phyloP scores from a whole-genome alignment of 2,113 vertebrate species.

The Helogale parvula region DNA sequence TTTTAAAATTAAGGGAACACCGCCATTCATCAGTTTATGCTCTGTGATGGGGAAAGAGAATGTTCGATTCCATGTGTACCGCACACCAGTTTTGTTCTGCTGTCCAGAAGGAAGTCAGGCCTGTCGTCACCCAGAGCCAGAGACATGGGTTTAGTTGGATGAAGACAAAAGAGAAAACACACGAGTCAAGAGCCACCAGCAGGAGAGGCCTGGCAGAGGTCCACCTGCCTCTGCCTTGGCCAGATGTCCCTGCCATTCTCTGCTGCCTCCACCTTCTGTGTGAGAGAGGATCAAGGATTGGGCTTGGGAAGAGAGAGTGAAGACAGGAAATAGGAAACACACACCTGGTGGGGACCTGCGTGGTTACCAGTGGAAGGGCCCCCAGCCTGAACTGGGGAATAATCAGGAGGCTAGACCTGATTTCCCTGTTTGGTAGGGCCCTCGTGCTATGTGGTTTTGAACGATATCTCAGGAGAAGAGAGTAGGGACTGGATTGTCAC shows the following conservation, averaged over 20 bases:
- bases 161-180: neutral
- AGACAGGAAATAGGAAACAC: neutral
- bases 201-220: neutral
- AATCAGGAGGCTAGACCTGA: neutral
- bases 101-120: neutral
- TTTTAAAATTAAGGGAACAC: neutral
- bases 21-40: neutral
- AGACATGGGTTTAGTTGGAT: neutral
- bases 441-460: neutral
- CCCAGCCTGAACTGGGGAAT: neutral
- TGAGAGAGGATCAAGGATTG: neutral
- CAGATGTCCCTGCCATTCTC: rapidly evolving
- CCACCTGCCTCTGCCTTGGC: too few species aligned
- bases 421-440: neutral
- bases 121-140: neutral
- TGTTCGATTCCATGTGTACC: neutral
- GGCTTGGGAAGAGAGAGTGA: neutral
- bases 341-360: neutral
- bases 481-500: neutral
- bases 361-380: neutral
- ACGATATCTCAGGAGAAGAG: neutral
- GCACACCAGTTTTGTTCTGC: neutral
- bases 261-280: neutral
- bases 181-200: neutral
- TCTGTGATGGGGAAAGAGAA: neutral